These are phyloP conservation scores for Andrena hattorfiana DNA, from an alignment of 2,888 invertebrate species.

Conservation along the genomic window DNA sequence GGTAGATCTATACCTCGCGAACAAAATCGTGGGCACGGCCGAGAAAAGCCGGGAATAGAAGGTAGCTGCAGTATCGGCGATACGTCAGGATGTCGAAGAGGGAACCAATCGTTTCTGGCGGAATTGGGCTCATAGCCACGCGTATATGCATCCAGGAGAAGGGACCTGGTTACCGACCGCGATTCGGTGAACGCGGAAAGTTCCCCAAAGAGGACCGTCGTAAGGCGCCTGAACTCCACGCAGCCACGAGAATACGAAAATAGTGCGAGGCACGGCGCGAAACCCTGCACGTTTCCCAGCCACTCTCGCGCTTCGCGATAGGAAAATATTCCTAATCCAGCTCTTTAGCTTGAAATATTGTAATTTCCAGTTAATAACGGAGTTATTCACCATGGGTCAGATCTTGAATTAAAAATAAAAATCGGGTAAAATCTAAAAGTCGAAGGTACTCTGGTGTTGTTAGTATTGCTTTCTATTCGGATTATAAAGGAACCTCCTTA, in stretches of 20 bases:
- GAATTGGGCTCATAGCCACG: constrained; percentile 76
- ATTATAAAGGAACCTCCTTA: neutral
- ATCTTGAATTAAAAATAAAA: neutral
- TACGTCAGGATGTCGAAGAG: constrained; percentile 79
- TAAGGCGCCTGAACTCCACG: constrained; percentile 60
- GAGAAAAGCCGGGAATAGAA: constrained; percentile 76
- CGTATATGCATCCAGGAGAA: constrained; percentile 74
- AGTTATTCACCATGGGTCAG: neutral
- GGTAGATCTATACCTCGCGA: constrained; percentile 43
- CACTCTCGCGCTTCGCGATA: constrained; percentile 12
- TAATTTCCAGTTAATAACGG: constrained; percentile 6
- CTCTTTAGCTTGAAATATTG: neutral
- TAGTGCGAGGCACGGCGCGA: constrained; percentile 36
- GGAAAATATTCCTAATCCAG: constrained; percentile 19
- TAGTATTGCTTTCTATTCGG: neutral
- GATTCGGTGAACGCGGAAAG: constrained; percentile 78
- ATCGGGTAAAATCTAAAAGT: neutral
- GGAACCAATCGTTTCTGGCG: constrained; percentile 78
- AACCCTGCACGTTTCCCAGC: constrained; percentile 17
- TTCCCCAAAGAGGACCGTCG: constrained; percentile 77
- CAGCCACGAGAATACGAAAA: constrained; percentile 48
- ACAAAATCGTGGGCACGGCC: constrained; percentile 58
- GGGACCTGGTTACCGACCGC: constrained; percentile 80
- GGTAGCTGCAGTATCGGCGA: constrained; percentile 82
- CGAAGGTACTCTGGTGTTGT: neutral